Base-by-base conservation (phyloP, 2,797 vertebrate species). In the Adrianichthys oophorus region DNA sequence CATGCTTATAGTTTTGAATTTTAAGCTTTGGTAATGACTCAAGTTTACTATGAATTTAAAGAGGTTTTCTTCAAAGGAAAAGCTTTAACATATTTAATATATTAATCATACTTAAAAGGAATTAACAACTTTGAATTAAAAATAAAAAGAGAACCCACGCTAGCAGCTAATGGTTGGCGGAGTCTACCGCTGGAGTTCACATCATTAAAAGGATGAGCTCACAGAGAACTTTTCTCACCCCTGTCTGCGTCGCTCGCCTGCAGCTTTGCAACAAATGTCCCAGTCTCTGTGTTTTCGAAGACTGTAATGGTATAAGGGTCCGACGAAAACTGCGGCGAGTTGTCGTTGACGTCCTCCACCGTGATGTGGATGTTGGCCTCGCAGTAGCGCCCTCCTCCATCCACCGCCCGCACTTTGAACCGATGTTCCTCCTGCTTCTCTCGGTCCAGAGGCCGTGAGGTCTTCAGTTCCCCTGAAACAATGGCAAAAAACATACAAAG, bases 331-430 rank as follows among this genome's bases (percentile, higher is more conserved):
- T 93, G 93, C 0, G 98, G 98, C 0, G 89, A 86, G 14, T 98
- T 98, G 87, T 99, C 98, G 37, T 99, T 99, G 72, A 95, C 87
- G 23, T 99, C 98, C 66, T 95, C 96, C 58, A 99, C 80, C 0
- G 76, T 76, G 50, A 99, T 87, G 85, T 93, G 87, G 57, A 99
- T 16, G 49, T 85, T 85, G 0, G 94, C 90, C 67, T 96, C 92
- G 45, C 98, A 99, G 90, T 89, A 96, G 5, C 92, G 92, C 0
- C 96, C 96, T 21, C 96, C 98, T 68, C 95, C 95, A 12, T 99
- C 98, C 51, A 94, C 84, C 7, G 95, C 98, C 56, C 92, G 94
- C 71, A 97, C 81, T 17, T 81, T 82, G 60, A 99, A 93, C 61
- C 86, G 66, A 83, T 98, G 93, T 70, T 91, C 74, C 0, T 86